Base-by-base conservation (phyloP, 2,888 invertebrate species). In the Melikaiella ostensackeni region DNA sequence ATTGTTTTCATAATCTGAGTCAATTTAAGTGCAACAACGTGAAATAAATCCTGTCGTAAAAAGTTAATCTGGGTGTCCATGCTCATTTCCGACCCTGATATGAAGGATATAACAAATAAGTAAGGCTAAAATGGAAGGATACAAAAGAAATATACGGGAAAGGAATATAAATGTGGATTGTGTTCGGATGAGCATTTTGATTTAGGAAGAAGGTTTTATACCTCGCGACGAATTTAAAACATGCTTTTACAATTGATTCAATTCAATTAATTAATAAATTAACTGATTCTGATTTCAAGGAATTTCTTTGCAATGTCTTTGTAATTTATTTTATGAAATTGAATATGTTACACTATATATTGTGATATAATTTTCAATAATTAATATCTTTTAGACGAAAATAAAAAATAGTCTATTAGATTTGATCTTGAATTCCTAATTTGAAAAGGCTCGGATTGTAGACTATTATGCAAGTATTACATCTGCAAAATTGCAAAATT, bases 391-490 rank as follows among this genome's bases (percentile, higher is more conserved):
- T 33, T 33, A 16, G 16, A 16, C 1, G 5, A 42, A 42, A 5
- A 42, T 42, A 16, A 16, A 42, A 42, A 42, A 16, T 42, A 16
- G 13, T 38, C 38, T 16, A 16, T 16, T 16, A 42, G 16, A 42
- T 55, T 9, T 21, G 21, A 55, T 3, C 21, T 11, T 16, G 24
- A 27, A 16, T 24, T 19, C 1, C 5, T 38, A 21, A 3, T 33
- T n/a, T 16, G 2, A 13, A 57, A 57, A 13, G 24, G 24, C 57
- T 13, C 42, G 30, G 8, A 46, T 27, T 27, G 33, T 6, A 19
- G 13, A 19, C 16, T 24, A 70, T 62, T 50, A 59, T 57, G 42
- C 21, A 50, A 70, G 19, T 42, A 55, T 13, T 57, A 76, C 27
- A 19, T 27, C 21, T 24, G 27, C 24, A 24, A 38, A 42, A 46